phyloP scores from a whole-genome alignment of 2,113 vertebrate species.

The Hirundichthys speculiger region DNA sequence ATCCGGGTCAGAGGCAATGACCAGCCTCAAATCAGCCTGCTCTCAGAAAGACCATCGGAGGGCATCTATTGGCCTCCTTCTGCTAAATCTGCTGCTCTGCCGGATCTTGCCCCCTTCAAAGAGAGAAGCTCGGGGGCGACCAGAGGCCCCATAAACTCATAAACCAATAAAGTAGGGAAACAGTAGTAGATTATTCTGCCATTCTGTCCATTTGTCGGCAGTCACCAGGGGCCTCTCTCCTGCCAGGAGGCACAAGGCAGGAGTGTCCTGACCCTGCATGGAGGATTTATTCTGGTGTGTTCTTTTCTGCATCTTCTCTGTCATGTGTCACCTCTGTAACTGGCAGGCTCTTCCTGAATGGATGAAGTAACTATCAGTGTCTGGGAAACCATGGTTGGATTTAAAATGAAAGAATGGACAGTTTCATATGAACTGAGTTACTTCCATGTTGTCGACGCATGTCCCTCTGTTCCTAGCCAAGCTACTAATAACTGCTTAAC shows the following conservation, averaged over 20 bases:
- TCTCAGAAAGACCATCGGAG: conserved; percentile 4
- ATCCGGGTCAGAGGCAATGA: conserved; percentile 51
- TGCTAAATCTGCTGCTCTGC: conserved; percentile 20
- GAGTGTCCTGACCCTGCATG: conserved; percentile 64
- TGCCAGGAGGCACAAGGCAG: conserved; percentile 66
- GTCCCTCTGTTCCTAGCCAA: too few relatives aligned
- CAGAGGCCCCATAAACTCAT: conserved; percentile 53
- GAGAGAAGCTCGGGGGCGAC: conserved; percentile 22
- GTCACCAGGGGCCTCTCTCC: conserved; percentile 65
- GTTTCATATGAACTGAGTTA: too few relatives aligned
- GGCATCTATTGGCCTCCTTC: not conserved
- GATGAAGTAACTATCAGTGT: conserved; percentile 24
- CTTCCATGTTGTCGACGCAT: too few relatives aligned
- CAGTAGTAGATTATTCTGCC: conserved; percentile 69
- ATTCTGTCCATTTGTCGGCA: conserved; percentile 67
- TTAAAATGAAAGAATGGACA: too few relatives aligned
- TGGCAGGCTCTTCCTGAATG: conserved; percentile 26
- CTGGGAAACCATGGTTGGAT: not conserved
- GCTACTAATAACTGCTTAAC: too few relatives aligned
- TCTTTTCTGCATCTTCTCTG: conserved; percentile 37
- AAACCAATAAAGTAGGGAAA: conserved; percentile 67
- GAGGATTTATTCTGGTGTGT: conserved; percentile 70
- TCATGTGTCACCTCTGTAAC: conserved; percentile 52
- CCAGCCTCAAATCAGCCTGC: conserved; percentile 37
- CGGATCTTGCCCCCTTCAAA: conserved; percentile 28